Evolutionary conservation across 1,140 invertebrate genomes (phyloP), one percentile per base, ranked within the genome.

Genomic region (Calliopsis andreniformis): DNA sequence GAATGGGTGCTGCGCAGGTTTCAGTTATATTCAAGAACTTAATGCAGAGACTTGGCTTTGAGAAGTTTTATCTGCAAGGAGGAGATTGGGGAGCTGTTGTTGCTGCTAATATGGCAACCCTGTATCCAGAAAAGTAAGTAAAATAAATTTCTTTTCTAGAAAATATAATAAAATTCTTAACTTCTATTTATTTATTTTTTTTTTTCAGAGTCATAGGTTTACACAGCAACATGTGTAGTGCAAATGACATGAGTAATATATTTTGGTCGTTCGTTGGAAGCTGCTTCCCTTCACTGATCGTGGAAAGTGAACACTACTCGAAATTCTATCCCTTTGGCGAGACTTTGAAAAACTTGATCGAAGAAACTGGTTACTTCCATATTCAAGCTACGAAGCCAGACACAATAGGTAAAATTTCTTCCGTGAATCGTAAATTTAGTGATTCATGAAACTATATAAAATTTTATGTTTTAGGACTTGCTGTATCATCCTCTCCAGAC

Each of bases 331-430:
- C 96, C 0, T 43, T 95, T 6, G 87, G 85, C 0, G 76, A 93
- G 16, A 75, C 93, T 1, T 93, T 94, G 8, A 55, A 59, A 3
- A 70, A 69, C 59, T 2, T 96, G 0, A 12, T 97, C 0, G 92
- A 94, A 82, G 97, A 98, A 90, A 88, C 89, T 53, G 98, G 97
- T 14, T 98, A 98, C 84, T 84, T 96, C 28, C 96, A 97, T 86
- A 89, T 98, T 42, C 97, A 98, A 91, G 93, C 96, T 2, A 97
- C 96, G 0, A 98, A 98, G 89, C 98, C 98, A 10, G 97, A 98
- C 87, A 98, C 98, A 16, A 92, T 98, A 70, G 97, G 96, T 96
- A 92, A 88, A 90, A 16, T 28, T 49, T 20, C 5, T 3, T 49
- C 12, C 53, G 8, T 72, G 75, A 28, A 23, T 43, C 12, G 0